Base-by-base conservation (phyloP, 2,113 vertebrate genomes). In the Litocranius walleri region DNA sequence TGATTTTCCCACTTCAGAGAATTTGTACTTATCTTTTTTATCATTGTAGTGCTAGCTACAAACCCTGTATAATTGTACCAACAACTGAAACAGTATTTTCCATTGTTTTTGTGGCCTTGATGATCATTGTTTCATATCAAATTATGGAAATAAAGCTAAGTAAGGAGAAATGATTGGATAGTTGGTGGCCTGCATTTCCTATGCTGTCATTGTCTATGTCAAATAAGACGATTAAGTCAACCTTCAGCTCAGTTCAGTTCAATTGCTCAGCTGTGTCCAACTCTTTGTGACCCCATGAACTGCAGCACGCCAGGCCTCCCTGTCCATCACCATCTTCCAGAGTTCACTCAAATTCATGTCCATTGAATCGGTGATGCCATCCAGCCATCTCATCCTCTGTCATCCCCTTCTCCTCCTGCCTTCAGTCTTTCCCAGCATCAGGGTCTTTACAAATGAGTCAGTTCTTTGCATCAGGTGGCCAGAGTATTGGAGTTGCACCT, bases 1-100 rank as follows among this genome's bases (percentile, higher is more conserved):
- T 10, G 12, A 81, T 78, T 95, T 95, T 96, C 81, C 97, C 92
- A 61, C 43, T 98, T 91, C 88, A 90, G 94, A 87, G 29, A 96
- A 94, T 95, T 95, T 97, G 90, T 25, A 61, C 86, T 90, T 98
- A 89, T 83, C 43, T 92, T 97, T 64, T 97, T 90, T 50, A 88
- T 78, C 59, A 80, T 93, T 95, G 30, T 30, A 13, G 92, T 71
- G 87, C 71, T 96, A 36, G 96, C 91, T 92, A 30, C 50, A 95
- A 97, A 81, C 94, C 12, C 56, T 97, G 91, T 97, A 82, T 78
- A 95, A 82, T 82, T 59, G 19, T 89, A 94, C 29, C 48, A 94
- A 97, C 7, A 91, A n/a, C 43, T 92, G 71, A 93, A 48, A 67
- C 48, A 50, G 57, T 62, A 48, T 52, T 88, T 90, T 56, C 50